A percentile compares a stretch with the other conserved stretches of the same genome.
phyloP scores from a whole-genome alignment of 2,113 vertebrate genomes.

The Semicossyphus pulcher region DNA sequence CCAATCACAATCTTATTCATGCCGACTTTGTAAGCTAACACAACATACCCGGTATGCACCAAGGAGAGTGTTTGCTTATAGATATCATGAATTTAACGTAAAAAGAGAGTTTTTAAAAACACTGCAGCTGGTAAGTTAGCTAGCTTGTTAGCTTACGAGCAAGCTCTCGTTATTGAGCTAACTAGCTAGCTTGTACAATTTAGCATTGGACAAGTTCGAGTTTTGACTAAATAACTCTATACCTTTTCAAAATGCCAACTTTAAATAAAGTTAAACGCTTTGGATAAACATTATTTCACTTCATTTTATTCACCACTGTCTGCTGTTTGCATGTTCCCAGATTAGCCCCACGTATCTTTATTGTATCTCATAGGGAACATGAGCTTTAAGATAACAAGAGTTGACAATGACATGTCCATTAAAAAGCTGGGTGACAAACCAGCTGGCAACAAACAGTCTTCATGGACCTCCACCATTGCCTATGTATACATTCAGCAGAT shows the following conservation, averaged over 20 bases:
- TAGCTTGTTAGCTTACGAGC: no score
- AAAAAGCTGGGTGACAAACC: no score
- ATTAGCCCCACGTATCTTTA: no score
- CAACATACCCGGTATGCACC: no score
- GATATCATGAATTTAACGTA: no score
- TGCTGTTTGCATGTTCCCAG: no score
- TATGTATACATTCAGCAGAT: no score
- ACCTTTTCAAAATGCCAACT: background rate
- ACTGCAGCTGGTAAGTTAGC: background rate
- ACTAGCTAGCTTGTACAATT: background rate
- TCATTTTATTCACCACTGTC: background rate
- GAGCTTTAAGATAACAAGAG: background rate
- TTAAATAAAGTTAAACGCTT: background rate
- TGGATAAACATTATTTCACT: background rate
- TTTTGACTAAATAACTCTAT: background rate
- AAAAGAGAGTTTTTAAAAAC: no score
- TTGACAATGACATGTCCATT: background rate
- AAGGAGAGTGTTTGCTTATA: no score
- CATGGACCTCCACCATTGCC: background rate
- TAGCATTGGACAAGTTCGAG: background rate
- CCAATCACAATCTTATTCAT: background rate
- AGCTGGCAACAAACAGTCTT: background rate
- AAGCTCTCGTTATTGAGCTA: background rate
- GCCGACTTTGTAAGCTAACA: background rate
- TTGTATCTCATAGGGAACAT: no score